A percentile compares a stretch with the other conserved stretches of the same genome.
Evolutionary conservation across 2,113 vertebrate species (phyloP).

Genomic region (Myrmecobius fasciatus): DNA sequence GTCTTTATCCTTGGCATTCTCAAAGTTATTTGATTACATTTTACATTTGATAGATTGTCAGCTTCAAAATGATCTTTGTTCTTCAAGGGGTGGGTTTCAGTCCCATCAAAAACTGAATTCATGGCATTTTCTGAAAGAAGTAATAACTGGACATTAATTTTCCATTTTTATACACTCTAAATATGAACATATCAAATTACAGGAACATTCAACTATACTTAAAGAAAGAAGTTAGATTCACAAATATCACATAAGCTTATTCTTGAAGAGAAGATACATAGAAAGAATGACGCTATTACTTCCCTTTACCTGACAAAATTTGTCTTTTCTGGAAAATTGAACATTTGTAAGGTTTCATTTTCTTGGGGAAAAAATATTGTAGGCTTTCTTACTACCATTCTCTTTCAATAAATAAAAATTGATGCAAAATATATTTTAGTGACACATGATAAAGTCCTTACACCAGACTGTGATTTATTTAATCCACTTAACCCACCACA

Average conservation of each 20-base stretch:
- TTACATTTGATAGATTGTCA: slow-evolving; percentile 20
- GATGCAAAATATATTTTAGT: neutral
- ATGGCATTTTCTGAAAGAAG: slow-evolving; percentile 81
- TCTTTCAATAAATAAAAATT: neutral
- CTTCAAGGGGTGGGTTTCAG: slow-evolving; percentile 72
- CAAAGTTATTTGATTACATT: slow-evolving; percentile 81
- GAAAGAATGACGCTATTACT: neutral
- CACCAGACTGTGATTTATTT: neutral
- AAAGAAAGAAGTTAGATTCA: neutral
- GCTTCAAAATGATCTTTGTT: slow-evolving; percentile 29
- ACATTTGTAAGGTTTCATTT: neutral
- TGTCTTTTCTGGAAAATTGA: neutral
- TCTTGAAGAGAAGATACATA: neutral
- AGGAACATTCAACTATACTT: neutral
- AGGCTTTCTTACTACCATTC: neutral
- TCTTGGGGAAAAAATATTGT: neutral
- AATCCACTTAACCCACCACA: neutral
- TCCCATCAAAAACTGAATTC: neutral
- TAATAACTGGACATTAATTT: neutral
- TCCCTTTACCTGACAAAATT: neutral
- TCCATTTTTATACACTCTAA: neutral
- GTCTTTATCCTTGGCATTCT: slow-evolving; percentile 87
- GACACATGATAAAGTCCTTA: neutral
- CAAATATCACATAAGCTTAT: neutral
- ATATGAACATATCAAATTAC: neutral